Evolutionary conservation across 2,888 invertebrate species (phyloP).

Genomic region (Mesopsocus fuscifrons): DNA sequence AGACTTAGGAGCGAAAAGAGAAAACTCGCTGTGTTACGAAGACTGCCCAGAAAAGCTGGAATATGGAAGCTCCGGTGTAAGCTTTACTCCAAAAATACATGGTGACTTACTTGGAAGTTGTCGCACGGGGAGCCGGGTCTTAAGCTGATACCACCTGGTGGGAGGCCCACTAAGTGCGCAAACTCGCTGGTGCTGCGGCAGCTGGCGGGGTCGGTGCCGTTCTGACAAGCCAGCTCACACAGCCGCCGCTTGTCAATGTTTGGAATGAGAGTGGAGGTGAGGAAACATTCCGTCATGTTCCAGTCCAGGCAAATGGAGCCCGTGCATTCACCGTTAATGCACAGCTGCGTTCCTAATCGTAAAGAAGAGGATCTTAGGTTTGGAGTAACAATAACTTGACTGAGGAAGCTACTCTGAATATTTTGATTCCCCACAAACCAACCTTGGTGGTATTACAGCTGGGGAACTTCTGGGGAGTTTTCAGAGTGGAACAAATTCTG

Average conservation of each 20-base stretch:
- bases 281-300: constrained; percentile 88
- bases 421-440: no score
- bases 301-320: constrained; percentile 92
- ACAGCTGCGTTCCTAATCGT: constrained; percentile 44
- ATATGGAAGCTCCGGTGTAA: no score
- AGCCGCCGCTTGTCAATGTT: constrained; percentile 66
- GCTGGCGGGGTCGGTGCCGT: constrained; percentile 47
- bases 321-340: constrained; percentile 77
- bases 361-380: not conserved
- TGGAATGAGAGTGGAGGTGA: constrained; percentile 56
- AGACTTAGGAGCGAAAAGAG: no score
- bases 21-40: no score
- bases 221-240: constrained; percentile 95
- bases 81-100: no score
- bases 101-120: constrained; percentile 82
- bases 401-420: constrained; percentile 8
- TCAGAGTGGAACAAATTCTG: no score
- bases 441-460: no score
- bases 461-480: no score
- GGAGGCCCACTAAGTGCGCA: constrained; percentile 48
- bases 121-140: constrained; percentile 96
- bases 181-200: constrained; percentile 82
- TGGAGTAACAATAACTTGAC: constrained; percentile 7
- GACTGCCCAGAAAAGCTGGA: no score
- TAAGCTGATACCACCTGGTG: constrained; percentile 63